Base-by-base conservation (phyloP, 2,113 vertebrate genomes). In the Egretta garzetta region DNA sequence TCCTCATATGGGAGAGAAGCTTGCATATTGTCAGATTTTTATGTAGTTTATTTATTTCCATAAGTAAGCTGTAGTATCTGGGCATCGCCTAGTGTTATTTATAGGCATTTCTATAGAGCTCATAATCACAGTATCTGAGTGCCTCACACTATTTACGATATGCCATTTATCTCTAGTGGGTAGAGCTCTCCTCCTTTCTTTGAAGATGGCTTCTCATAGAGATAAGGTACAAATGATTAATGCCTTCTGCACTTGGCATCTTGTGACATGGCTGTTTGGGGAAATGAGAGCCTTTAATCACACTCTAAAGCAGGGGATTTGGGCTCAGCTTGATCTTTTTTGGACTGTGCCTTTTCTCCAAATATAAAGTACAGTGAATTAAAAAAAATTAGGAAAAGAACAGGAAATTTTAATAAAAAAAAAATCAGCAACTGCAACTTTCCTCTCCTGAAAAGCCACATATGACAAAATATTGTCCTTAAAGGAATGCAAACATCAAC, bases 81-180 rank as follows among this genome's bases (percentile, higher is more conserved):
- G 73, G 90, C 86, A 95, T 87, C 93, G 95, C 94, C 80, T 75
- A 13, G n/a, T 74, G 86, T 96, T 96, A 97, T 97, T 94, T 97
- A 96, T 88, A 88, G 87, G 73, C 72, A 88, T 93, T 97, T 96
- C 96, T 93, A 95, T 96, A 88, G 88, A 96, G 93, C 85, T 97
- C 88, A 97, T 94, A 92, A 95, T 95, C 90, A 93, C 85, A 87
- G 95, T 91, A 95, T 96, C 88, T 43, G 79, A 96, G 92, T 90
- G 89, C 76, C 83, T 93, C 53, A 32, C n/a, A 11, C 91, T 96
- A 96, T 96, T 97, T 96, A 96, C 2, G 67, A 96, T 63, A 66
- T 76, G 94, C 74, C 89, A 96, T 96, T 95, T 94, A 91, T 97
- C 89, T 94, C 94, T 62, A 52, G 80, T 96, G 96, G 81, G 71